phyloP scores from a whole-genome alignment of 2,113 vertebrate genomes.

The Verasper variegatus region DNA sequence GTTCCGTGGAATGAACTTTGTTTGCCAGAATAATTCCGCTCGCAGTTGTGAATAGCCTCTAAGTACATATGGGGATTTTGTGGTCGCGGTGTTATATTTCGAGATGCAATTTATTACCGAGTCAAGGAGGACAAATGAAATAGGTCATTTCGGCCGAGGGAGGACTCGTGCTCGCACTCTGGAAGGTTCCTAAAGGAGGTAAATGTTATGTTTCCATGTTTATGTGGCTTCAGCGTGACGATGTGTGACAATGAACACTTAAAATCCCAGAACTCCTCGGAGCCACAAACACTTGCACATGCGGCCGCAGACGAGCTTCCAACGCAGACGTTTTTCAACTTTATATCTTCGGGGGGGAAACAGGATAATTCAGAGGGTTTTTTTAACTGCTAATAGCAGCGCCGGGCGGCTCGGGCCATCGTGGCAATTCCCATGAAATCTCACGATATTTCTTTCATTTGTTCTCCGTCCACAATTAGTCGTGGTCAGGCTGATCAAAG shows the following conservation, averaged over 20 bases:
- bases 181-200: conserved; percentile 35
- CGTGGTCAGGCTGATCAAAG: conserved; percentile 98
- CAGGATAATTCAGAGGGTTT: conserved; percentile 83
- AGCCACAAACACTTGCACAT: conserved; percentile 21
- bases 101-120: conserved; percentile 65
- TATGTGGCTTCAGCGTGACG: no score
- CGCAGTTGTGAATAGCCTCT: conserved; percentile 61
- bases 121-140: conserved; percentile 57
- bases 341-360: conserved; percentile 78
- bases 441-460: conserved; percentile 99
- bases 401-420: conserved; percentile 86
- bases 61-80: conserved; percentile 68
- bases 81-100: conserved; percentile 67
- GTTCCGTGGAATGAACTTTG: conserved; percentile 66
- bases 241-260: no score
- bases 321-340: neutral
- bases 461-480: conserved; percentile 99
- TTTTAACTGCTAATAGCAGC: conserved; percentile 87
- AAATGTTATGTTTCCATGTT: conserved; percentile 63
- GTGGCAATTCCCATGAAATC: conserved; percentile 99
- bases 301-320: neutral
- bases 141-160: conserved; percentile 34
- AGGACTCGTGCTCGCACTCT: conserved; percentile 42
- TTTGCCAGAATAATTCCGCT: conserved; percentile 68
- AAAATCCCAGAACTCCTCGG: neutral